Conservation (phyloP, 1,140 invertebrate genomes). For the Panagrolaimus sp. region DNA sequence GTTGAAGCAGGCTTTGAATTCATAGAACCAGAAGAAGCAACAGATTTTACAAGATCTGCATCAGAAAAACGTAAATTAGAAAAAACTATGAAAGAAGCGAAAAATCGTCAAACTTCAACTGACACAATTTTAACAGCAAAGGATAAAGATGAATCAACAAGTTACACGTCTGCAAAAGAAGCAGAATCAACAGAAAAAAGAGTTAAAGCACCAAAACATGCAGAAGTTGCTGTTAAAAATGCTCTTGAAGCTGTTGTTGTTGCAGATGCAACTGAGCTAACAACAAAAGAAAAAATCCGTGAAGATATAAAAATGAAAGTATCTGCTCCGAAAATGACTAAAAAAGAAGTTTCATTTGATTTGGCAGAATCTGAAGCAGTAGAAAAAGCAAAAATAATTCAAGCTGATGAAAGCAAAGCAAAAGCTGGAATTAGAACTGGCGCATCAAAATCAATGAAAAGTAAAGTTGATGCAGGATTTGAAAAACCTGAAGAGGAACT, state of each 20-base stretch:
- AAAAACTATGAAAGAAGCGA: not conserved
- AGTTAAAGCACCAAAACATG: no score
- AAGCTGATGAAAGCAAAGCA: not conserved
- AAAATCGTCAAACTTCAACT: not conserved
- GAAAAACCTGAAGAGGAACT: not conserved
- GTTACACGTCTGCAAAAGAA: not conserved
- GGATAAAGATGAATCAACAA: not conserved
- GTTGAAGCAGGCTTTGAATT: not conserved
- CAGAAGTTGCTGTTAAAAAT: no score
- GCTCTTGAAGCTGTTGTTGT: no score
- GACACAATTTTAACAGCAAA: not conserved
- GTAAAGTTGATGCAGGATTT: not conserved
- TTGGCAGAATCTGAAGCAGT: not conserved
- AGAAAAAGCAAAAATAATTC: not conserved
- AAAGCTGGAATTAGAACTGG: no score
- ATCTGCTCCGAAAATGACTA: no score
- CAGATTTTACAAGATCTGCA: not conserved
- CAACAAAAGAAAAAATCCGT: no score
- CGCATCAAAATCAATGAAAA: not conserved
- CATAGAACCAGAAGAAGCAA: not conserved
- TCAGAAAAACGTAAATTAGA: not conserved
- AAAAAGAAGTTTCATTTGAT: not conserved
- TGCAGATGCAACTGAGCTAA: no score
- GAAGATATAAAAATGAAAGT: no score
- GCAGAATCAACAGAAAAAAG: no score